These are phyloP conservation scores for Bombylius discolor DNA, from an alignment of 2,888 invertebrate genomes.

Conservation along the genomic window DNA sequence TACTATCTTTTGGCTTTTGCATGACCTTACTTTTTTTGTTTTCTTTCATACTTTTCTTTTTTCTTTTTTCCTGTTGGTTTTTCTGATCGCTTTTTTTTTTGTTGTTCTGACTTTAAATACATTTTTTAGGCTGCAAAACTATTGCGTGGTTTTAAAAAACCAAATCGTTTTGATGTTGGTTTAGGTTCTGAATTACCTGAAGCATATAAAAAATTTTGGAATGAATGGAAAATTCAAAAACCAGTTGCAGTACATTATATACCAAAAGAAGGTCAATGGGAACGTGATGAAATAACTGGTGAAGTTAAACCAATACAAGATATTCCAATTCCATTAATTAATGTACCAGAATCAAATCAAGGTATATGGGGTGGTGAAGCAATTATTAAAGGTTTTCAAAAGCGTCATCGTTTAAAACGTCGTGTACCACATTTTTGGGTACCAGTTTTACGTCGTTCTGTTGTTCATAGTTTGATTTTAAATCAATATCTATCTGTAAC, in stretches of 20 bases:
- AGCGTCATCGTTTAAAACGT: conserved; percentile 43
- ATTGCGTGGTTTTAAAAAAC: conserved; percentile 39
- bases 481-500: conserved; percentile 69
- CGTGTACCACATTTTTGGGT: conserved; percentile 80
- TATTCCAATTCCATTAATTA: conserved; percentile 58
- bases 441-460: conserved; percentile 62
- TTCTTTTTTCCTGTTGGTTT: neutral
- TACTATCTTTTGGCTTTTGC: too few relatives aligned
- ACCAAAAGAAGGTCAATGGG: conserved; percentile 59
- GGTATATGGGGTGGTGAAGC: conserved; percentile 98
- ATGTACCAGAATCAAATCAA: conserved; percentile 63
- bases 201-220: conserved; percentile 75
- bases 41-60: neutral
- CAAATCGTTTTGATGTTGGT: conserved; percentile 49
- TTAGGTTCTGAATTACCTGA: conserved; percentile 57
- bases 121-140: conserved; percentile 26
- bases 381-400: conserved; percentile 74
- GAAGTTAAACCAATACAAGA: conserved; percentile 63
- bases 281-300: conserved; percentile 57
- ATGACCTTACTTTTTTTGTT: neutral
- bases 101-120: neutral
- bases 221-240: conserved; percentile 62
- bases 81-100: neutral
- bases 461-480: conserved; percentile 82
- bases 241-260: conserved; percentile 55